Base-by-base conservation (phyloP, 2,888 invertebrate species). In the Melitaea athalia region DNA sequence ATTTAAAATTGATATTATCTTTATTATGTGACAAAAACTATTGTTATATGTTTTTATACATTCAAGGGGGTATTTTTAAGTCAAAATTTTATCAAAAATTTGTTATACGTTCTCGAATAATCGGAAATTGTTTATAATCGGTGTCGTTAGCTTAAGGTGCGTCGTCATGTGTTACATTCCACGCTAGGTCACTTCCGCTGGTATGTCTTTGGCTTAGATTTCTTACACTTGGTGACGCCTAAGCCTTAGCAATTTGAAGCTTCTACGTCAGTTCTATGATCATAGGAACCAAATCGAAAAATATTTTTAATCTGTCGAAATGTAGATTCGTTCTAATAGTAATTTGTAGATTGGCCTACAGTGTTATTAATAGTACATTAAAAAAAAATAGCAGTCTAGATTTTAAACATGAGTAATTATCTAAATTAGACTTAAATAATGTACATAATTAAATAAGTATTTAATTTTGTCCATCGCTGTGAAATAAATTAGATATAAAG, bases 91-190 rank as follows among this genome's bases (percentile, higher is more conserved):
- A 38, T 38, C 6, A 3, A 38, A 38, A 38, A 38, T 7, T 2
- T 24, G 3, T 43, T 11, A 17, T 24, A 57, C 45, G 11, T 33
- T 47, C 38, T 47, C 59, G 6, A 43, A 60, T 17, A 62, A 66
- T 63, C 61, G 45, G 64, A 69, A 71, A 72, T 69, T 71, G 64
- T 70, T 70, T 24, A 59, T 24, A 64, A 73, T 74, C 73, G 67
- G 69, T 73, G 64, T 61, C 70, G 49, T 67, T 47, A 57, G 71
- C 68, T 69, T 63, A 38, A 68, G 79, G 77, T 76, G 76, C 78
- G 75, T 77, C 69, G 78, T 77, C 80, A 70, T 75, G 75, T 69
- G 74, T 76, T 77, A 85, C 85, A 85, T 85, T 85, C 85, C 85
- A 82, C 74, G 78, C 79, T 79, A 77, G 75, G 63, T 70, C 55